Percentiles rank a stretch among this genome's conserved stretches.
Conservation (phyloP, 2,113 vertebrate species). For the Malurus melanocephalus region DNA sequence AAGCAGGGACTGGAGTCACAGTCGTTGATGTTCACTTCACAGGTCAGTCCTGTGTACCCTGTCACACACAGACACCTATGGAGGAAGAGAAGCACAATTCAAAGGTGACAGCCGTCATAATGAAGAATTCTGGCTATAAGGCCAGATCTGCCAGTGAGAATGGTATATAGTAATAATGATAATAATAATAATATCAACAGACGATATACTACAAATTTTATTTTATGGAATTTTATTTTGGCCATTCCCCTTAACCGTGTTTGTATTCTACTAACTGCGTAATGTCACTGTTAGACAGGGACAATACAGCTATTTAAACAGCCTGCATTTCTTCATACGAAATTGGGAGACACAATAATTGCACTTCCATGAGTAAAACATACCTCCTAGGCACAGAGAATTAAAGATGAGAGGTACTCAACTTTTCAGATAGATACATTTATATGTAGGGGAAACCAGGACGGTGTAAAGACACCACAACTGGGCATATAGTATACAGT, state of each 20-base stretch:
- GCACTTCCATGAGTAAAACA: background rate
- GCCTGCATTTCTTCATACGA: background rate
- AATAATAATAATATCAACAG: background rate
- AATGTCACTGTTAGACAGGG: background rate
- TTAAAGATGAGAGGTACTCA: background rate
- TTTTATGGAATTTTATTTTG: background rate
- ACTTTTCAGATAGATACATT: background rate
- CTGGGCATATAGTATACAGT: no score
- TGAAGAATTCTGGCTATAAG: background rate
- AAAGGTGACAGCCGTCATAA: background rate
- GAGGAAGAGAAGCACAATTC: background rate
- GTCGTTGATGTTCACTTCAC: conserved; percentile 89
- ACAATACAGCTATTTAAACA: background rate
- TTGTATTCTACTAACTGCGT: background rate
- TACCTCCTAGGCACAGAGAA: background rate
- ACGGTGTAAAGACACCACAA: background rate
- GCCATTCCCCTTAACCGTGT: background rate
- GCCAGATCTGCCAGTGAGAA: background rate
- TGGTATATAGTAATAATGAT: background rate
- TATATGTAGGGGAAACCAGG: background rate
- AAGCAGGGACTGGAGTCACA: conserved; percentile 89
- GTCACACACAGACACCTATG: conserved; percentile 84
- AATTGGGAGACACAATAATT: background rate
- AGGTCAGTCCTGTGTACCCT: conserved; percentile 84
- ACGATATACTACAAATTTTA: background rate